A percentile compares a stretch with the other conserved stretches of the same genome.
These are phyloP conservation scores for Torymus auratus DNA, from an alignment of 2,888 invertebrate genomes.

Conservation along the genomic window DNA sequence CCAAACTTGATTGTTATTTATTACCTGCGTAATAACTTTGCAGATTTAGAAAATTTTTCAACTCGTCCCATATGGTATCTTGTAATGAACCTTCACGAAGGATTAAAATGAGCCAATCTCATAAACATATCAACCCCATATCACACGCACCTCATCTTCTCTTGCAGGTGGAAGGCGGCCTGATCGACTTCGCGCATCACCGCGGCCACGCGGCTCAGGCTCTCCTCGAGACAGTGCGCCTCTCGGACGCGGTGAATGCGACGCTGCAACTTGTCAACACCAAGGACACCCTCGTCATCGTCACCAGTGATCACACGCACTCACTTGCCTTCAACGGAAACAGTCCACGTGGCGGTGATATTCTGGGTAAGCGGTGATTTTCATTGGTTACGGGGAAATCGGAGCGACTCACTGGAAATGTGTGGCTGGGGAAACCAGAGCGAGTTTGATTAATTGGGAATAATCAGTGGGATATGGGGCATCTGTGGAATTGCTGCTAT, in stretches of 20 bases:
- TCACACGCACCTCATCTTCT: too few species aligned
- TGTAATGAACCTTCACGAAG: too few species aligned
- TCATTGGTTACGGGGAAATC: neutral
- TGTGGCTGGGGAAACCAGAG: neutral
- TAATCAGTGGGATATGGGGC: too few species aligned
- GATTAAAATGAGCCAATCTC: too few species aligned
- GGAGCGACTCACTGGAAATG: neutral
- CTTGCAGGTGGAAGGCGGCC: slow-evolving; percentile 87
- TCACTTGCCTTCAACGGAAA: slow-evolving; percentile 88
- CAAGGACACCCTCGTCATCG: slow-evolving; percentile 87
- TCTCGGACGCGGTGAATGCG: slow-evolving; percentile 86
- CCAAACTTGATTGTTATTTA: too few species aligned
- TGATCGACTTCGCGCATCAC: slow-evolving; percentile 93
- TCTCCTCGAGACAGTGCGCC: slow-evolving; percentile 86
- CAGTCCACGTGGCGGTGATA: slow-evolving; percentile 82
- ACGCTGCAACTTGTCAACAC: slow-evolving; percentile 81
- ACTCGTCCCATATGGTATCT: too few species aligned
- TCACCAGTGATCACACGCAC: slow-evolving; percentile 91
- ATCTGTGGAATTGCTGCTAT: too few species aligned
- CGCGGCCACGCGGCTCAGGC: slow-evolving; percentile 87
- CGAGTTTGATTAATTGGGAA: too few species aligned
- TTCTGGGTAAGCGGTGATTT: slow-evolving; percentile 80
- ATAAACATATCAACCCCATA: too few species aligned
- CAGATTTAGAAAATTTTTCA: too few species aligned
- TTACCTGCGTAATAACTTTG: too few species aligned